Base-by-base conservation (phyloP, 1,140 invertebrate genomes). In the Bombus picipes region DNA sequence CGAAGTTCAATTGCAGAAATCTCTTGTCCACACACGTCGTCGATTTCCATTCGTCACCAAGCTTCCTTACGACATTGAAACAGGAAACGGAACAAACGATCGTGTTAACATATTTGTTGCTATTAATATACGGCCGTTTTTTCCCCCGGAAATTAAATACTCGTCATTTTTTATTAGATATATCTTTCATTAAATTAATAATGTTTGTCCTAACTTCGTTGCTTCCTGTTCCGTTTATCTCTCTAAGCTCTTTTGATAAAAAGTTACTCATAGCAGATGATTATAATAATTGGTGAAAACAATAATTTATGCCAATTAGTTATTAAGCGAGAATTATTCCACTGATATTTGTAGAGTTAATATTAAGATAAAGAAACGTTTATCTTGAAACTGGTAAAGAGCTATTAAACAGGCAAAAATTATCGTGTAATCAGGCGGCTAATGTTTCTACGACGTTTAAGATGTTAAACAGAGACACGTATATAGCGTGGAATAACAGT, bases 1-100 rank as follows among this genome's bases (percentile, higher is more conserved):
- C 62, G 73, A 89, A 72, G 79, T 73, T 83, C 85, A 84, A 89
- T 89, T 83, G 87, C 43, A 74, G 34, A 72, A 88, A 88, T 89
- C 88, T 83, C 77, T 81, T 25, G 76, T 5, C n/a, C n/a, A 66
- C 32, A 28, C 8, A 62, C 34, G 25, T 39, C 66, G 34, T 32
- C 62, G 22, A 13, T 53, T 77, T 76, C 28, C n/a, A 32, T 3
- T 66, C 12, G 25, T 71, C 13, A 25, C 13, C 3, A 6, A 53
- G 10, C n/a, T 47, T 25, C 6, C n/a, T 22, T 32, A 8, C 5
- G 18, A 28, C 6, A 43, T 73, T 41, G 39, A 18, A 59, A 59
- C 9, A 34, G 18, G 25, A 28, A 71, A 18, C 18, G 66, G 32
- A 34, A 34, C 28, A 47, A 53, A 62, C 59, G 28, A 12, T 62